Evolutionary conservation across 23 tunicate genomes (phyloP).

Genomic region (Trididemnum nubilum): DNA sequence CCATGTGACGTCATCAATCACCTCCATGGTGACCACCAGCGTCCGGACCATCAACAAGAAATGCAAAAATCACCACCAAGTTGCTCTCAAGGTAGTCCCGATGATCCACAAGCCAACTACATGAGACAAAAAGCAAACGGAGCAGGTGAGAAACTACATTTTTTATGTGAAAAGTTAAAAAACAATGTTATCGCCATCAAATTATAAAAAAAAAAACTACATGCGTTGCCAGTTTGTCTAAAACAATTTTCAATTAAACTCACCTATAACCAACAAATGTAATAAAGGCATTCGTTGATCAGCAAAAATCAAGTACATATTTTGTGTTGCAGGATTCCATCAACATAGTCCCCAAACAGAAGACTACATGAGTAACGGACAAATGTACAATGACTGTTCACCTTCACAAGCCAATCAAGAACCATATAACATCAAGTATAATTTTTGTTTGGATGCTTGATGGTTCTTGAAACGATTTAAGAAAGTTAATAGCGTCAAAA

Average conservation of each 20-base stretch:
- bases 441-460: neutral
- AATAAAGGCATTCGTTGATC: too few species aligned
- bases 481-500: too few species aligned
- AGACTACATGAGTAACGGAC: neutral
- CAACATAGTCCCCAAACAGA: slow-evolving; percentile 29
- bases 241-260: too few species aligned
- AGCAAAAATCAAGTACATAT: too few species aligned
- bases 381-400: slow-evolving; percentile 8
- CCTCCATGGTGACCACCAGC: slow-evolving; percentile 82
- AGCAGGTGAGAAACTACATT: neutral
- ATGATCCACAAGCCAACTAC: neutral
- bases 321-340: neutral
- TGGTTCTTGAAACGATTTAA: neutral
- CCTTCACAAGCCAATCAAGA: slow-evolving; percentile 15
- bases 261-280: too few species aligned
- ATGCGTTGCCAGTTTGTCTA: too few species aligned
- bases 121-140: neutral
- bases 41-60: neutral
- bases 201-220: too few species aligned
- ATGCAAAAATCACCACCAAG: neutral
- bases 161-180: too few species aligned
- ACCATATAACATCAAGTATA: neutral
- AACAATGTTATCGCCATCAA: too few species aligned
- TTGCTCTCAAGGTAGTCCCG: neutral
- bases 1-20: slow-evolving; percentile 80